Evolutionary conservation across 2,113 vertebrate species (phyloP), one percentile per base, ranked within the genome.

Genomic region (Pungitius pungitius): DNA sequence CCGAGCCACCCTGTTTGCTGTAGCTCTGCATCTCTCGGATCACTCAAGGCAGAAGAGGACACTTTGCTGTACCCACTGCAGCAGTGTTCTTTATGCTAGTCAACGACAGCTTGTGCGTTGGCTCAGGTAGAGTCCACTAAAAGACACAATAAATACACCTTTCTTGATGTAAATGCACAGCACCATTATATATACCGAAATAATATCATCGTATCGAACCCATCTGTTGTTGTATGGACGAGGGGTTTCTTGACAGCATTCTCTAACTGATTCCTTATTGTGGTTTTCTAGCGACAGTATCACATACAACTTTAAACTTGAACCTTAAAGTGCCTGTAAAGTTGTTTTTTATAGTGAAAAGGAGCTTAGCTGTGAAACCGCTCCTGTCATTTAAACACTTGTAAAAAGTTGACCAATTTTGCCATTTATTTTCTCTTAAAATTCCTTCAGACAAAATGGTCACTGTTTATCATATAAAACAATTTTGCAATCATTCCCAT

Each of bases 1-100:
- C 69, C 69, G 52, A 80, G 77, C 81, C 85, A 77, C 77, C 68
- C 78, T 79, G 83, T 87, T 86, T 84, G 81, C 81, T 81, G 82
- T 33, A 70, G 74, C 61, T 27, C 55, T 37, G 60, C 77, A 78
- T 85, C 85, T 71, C 65, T 69, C 85, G 45, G 11, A 55, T 58
- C 24, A 43, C 20, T 61, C 14, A 42, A 22, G 11, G 11, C 3
- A n/a, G n/a, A n/a, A 75, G 30, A 61, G 2, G 71, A 55, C 5
- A 3, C 54, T 30, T 55, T 54, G 47, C 47, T 61, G 80, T 60
- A 68, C 30, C 63, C 47, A 73, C 80, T 18, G 57, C 26, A 80
- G 43, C 40, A 49, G 13, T 5, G 17, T 6, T 65, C 45, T 76
- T 45, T 45, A 54, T 35, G 42, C 60, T 52, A 12, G 8, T 13